phyloP scores from a whole-genome alignment of 2,797 vertebrate species.

The Mormyrops attenuatus region DNA sequence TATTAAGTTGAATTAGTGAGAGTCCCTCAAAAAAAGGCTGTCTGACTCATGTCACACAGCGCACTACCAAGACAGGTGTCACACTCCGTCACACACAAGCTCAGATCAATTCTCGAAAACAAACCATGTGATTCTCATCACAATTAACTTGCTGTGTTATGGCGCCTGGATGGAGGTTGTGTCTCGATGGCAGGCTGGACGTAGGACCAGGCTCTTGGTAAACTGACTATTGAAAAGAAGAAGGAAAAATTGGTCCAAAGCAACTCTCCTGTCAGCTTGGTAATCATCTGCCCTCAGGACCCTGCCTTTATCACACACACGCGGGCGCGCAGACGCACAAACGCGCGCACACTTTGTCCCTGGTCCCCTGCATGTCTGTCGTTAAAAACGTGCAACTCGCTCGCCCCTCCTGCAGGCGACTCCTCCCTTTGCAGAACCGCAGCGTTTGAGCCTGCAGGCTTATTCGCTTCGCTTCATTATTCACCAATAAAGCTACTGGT shows the following conservation, averaged over 20 bases:
- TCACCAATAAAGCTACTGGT: conserved; percentile 24
- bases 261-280: neutral
- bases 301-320: neutral
- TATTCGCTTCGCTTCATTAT: neutral
- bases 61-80: neutral
- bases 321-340: neutral
- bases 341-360: neutral
- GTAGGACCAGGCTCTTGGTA: neutral
- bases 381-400: neutral
- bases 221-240: neutral
- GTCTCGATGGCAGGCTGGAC: neutral
- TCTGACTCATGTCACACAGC: neutral
- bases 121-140: neutral
- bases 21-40: neutral
- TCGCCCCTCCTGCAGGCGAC: neutral
- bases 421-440: neutral
- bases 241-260: neutral
- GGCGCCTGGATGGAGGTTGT: neutral
- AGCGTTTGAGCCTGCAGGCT: neutral
- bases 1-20: neutral
- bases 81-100: neutral
- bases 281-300: neutral
- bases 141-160: neutral
- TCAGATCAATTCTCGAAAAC: neutral
- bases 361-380: conserved; percentile 15